These are phyloP conservation scores for Xestia ashworthii DNA, from an alignment of 2,888 invertebrate genomes.

Conservation along the genomic window DNA sequence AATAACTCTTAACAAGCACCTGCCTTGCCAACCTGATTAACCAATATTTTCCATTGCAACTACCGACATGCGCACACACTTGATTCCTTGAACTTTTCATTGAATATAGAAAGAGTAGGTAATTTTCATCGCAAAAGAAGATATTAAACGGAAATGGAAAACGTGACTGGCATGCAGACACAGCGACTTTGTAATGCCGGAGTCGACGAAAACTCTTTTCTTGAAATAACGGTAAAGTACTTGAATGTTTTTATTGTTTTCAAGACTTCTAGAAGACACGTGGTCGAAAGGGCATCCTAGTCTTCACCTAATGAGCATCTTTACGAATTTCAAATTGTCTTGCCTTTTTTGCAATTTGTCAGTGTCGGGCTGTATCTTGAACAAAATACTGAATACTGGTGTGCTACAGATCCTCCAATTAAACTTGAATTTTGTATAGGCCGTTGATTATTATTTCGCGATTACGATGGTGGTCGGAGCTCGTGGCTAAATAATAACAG, in stretches of 20 bases:
- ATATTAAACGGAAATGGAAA: constrained; percentile 42
- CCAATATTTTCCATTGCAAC: constrained; percentile 3
- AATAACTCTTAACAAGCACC: neutral
- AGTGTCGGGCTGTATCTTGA: too few relatives aligned
- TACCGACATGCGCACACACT: neutral
- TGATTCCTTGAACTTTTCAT: neutral
- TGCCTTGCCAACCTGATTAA: neutral
- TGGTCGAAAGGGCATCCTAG: neutral
- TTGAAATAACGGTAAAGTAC: constrained; percentile 7
- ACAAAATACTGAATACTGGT: too few relatives aligned
- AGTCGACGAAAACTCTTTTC: neutral
- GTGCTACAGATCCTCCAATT: too few relatives aligned
- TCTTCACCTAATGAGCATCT: neutral
- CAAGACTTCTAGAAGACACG: neutral
- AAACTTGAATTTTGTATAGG: too few relatives aligned
- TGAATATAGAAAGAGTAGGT: constrained; percentile 19
- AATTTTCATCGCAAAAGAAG: constrained; percentile 30
- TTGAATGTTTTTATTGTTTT: neutral
- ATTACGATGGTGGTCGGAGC: too few relatives aligned
- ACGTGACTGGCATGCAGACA: constrained; percentile 32
- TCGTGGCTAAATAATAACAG: too few relatives aligned
- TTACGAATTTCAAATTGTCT: too few relatives aligned
- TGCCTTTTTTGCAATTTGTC: too few relatives aligned
- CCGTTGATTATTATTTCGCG: too few relatives aligned
- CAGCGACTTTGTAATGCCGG: neutral